Conservation (phyloP, 2,797 vertebrate genomes). For the Oreochromis mossambicus region DNA sequence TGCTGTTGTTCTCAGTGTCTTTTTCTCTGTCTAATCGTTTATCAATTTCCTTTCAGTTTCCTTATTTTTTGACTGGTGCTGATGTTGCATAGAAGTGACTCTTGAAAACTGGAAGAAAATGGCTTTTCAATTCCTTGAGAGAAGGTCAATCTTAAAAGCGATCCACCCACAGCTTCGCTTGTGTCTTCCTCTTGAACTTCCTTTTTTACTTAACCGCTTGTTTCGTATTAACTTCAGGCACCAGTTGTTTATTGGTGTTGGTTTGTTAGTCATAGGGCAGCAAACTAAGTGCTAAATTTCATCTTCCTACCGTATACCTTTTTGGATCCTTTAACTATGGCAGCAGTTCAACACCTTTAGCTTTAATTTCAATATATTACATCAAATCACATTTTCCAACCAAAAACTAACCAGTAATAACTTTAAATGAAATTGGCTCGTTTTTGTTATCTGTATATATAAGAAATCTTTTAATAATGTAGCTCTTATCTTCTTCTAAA, state of each 20-base stretch:
- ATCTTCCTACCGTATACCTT: neutral
- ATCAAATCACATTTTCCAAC: slow-evolving; percentile 12
- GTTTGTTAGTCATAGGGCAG: slow-evolving; percentile 10
- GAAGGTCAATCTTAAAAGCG: slow-evolving; percentile 35
- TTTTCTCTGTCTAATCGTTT: slow-evolving; percentile 7
- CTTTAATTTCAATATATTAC: neutral
- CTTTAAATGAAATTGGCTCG: slow-evolving; percentile 19
- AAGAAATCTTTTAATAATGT: slow-evolving; percentile 52
- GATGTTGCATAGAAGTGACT: slow-evolving; percentile 38
- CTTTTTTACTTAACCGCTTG: slow-evolving; percentile 31
- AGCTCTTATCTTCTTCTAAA: slow-evolving; percentile 46
- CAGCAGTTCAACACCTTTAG: neutral
- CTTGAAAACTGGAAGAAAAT: slow-evolving; percentile 35
- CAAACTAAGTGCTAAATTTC: neutral
- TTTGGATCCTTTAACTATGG: neutral
- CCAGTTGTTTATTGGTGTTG: slow-evolving; percentile 19
- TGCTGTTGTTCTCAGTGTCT: neutral
- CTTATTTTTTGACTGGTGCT: slow-evolving; percentile 64
- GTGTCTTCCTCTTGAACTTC: slow-evolving; percentile 18
- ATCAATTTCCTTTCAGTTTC: slow-evolving; percentile 42
- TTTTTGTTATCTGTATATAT: slow-evolving; percentile 22
- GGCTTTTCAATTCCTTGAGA: slow-evolving; percentile 35
- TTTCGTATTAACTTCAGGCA: slow-evolving; percentile 28
- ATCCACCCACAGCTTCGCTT: slow-evolving; percentile 10
- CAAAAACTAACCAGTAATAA: slow-evolving; percentile 5